phyloP scores from a whole-genome alignment of 92 coral and sea anemone species.

The Epizoanthus ramosus region DNA sequence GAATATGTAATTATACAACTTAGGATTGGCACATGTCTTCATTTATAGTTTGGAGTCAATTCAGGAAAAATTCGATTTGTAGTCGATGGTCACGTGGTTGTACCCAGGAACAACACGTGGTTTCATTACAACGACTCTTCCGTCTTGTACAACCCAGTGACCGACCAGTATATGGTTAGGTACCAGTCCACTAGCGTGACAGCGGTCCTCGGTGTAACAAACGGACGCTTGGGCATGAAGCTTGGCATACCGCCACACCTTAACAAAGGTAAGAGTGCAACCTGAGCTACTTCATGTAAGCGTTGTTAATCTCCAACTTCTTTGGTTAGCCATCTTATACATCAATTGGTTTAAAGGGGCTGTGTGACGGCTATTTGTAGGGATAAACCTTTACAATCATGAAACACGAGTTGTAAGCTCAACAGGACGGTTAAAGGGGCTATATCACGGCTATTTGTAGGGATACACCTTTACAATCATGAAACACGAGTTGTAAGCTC shows the following conservation, averaged over 20 bases:
- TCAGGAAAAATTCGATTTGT: not conserved
- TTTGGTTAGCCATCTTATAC: no score
- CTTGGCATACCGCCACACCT: not conserved
- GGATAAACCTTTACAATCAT: no score
- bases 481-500: no score
- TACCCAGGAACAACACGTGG: not conserved
- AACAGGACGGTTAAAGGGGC: no score
- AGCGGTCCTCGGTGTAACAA: not conserved
- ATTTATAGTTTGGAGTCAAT: not conserved
- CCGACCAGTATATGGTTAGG: constrained; percentile 1
- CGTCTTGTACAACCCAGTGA: not conserved
- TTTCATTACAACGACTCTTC: not conserved
- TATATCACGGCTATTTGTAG: no score
- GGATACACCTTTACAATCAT: no score
- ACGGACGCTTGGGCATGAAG: not conserved
- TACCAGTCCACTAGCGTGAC: constrained; percentile 7
- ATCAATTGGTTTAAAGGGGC: no score
- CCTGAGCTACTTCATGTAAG: no score
- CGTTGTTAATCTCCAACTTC: no score
- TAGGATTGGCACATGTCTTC: not conserved
- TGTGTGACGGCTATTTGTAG: no score
- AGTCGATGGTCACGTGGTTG: not conserved
- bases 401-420: no score
- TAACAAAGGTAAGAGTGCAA: not conserved
- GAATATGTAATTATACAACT: not conserved